Evolutionary conservation across 1,140 invertebrate genomes (phyloP).

Genomic region (Ectropis grisescens): DNA sequence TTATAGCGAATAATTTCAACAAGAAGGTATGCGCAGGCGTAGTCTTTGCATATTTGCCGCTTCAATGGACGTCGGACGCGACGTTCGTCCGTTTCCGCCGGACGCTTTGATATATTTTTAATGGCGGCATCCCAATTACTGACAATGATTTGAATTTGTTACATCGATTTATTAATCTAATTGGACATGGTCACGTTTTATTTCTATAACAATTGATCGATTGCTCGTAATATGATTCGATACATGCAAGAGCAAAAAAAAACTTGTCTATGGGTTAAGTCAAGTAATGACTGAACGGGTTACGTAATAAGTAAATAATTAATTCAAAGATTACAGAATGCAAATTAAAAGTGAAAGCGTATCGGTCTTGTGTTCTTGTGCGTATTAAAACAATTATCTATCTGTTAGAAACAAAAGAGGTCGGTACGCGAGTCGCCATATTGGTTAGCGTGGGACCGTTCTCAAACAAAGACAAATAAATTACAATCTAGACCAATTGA

Average conservation of each 20-base stretch:
- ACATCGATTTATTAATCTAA: constrained; percentile 23
- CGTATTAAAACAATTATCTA: constrained; percentile 37
- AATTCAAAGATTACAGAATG: no score
- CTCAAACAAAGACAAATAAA: constrained; percentile 6
- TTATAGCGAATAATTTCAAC: no score
- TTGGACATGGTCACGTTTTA: no score
- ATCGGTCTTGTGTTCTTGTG: constrained; percentile 16
- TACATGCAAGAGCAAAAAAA: no score
- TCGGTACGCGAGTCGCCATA: constrained; percentile 7
- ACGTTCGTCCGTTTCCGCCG: constrained; percentile 34
- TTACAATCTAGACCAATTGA: not conserved
- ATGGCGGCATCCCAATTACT: constrained; percentile 32
- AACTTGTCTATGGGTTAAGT: no score
- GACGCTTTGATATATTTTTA: constrained; percentile 29
- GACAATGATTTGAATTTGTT: constrained; percentile 38
- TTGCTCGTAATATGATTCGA: no score
- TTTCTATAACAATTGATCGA: no score
- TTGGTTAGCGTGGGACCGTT: constrained; percentile 13
- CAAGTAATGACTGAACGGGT: no score
- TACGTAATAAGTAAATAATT: no score
- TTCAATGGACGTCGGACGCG: no score
- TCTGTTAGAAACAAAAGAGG: constrained; percentile 7
- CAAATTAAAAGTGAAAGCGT: constrained; percentile 34
- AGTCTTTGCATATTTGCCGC: no score
- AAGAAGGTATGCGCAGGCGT: no score